These are phyloP conservation scores for Rhagonycha fulva DNA, from an alignment of 2,888 invertebrate genomes.

Conservation along the genomic window DNA sequence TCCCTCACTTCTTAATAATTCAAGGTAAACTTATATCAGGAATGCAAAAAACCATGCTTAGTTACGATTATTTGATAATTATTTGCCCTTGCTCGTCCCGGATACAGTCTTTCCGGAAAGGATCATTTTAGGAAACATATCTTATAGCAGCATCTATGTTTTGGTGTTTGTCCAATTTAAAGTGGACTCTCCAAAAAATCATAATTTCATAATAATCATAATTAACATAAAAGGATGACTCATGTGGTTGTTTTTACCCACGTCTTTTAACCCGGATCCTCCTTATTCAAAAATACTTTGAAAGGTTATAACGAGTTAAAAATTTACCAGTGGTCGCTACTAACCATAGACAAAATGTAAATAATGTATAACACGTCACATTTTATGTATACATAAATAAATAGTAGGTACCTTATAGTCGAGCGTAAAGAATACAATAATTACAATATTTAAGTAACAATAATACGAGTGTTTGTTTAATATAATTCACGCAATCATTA, in stretches of 20 bases:
- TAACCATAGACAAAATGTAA: background rate
- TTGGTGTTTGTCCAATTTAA: background rate
- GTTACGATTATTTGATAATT: conserved; percentile 4
- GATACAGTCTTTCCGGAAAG: conserved; percentile 5
- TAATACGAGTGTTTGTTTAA: background rate
- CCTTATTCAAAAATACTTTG: background rate
- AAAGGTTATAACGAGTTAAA: background rate
- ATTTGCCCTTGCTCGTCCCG: conserved; percentile 7
- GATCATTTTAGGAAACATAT: background rate
- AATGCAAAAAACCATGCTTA: conserved; percentile 11
- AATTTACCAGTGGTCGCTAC: background rate
- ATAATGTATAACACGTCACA: background rate
- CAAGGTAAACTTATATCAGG: conserved; percentile 26
- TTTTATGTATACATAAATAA: background rate
- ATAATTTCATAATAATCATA: background rate
- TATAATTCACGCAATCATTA: background rate
- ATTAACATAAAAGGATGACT: background rate
- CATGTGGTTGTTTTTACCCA: conserved; percentile 12
- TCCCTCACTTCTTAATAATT: conserved; percentile 27
- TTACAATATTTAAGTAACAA: background rate
- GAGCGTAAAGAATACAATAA: background rate
- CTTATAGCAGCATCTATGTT: background rate
- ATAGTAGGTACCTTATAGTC: background rate
- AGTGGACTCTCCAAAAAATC: background rate
- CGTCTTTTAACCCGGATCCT: conserved; percentile 13